These are phyloP conservation scores for Argopecten irradians DNA, from an alignment of 1,140 invertebrate species.

Conservation along the genomic window DNA sequence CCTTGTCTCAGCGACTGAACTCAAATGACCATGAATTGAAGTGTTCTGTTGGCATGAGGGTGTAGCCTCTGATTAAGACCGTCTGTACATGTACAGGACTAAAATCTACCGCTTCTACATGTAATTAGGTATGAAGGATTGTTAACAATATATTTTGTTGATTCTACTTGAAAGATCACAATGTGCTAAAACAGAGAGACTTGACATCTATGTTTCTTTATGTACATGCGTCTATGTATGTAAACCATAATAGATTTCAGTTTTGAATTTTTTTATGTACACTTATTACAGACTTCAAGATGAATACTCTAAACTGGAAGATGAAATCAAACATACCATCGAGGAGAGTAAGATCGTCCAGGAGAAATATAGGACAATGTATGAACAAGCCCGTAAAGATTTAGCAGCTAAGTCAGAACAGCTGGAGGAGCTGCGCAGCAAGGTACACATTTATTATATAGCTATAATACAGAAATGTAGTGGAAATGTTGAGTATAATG, in stretches of 20 bases:
- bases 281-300: conserved; percentile 69
- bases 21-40: too few species aligned
- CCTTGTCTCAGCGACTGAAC: too few species aligned
- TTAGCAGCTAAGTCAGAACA: conserved; percentile 60
- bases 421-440: conserved; percentile 69
- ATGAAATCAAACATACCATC: conserved; percentile 70
- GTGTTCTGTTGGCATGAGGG: too few species aligned
- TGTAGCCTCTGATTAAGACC: too few species aligned
- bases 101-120: too few species aligned
- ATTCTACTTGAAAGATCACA: too few species aligned
- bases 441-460: conserved; percentile 56
- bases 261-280: not conserved
- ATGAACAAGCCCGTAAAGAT: conserved; percentile 70
- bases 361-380: conserved; percentile 74
- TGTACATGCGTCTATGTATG: not conserved
- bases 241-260: not conserved
- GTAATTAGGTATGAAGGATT: too few species aligned
- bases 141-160: too few species aligned
- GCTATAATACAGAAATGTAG: not conserved
- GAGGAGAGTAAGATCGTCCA: conserved; percentile 74
- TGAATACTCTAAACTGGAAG: conserved; percentile 68
- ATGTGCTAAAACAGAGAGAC: too few species aligned
- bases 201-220: not conserved
- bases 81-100: too few species aligned
- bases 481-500: too few species aligned